Conservation (phyloP, 2,888 invertebrate species). For the Empis stercorea region DNA sequence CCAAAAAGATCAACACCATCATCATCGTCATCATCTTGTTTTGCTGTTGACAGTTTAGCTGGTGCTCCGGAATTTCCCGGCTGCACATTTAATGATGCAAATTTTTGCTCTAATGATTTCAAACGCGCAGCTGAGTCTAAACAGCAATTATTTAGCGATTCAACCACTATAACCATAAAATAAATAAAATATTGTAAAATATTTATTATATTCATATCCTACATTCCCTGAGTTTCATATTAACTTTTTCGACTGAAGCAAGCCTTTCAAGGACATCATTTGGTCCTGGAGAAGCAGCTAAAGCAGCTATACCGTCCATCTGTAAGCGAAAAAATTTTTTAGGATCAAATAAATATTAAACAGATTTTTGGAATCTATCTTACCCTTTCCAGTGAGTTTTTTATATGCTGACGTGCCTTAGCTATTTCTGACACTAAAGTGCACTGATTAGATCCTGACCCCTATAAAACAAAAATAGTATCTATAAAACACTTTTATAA, state of each 20-base stretch:
- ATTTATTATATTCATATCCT: conserved; percentile 9
- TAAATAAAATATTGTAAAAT: conserved; percentile 5
- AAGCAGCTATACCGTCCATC: conserved; percentile 52
- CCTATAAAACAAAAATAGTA: conserved; percentile 2
- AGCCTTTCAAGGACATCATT: conserved; percentile 43
- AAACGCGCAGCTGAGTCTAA: conserved; percentile 30
- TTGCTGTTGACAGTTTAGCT: conserved; percentile 6
- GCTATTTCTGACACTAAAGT: conserved; percentile 74
- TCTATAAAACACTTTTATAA: too few relatives aligned
- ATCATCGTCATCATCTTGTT: conserved; percentile 44
- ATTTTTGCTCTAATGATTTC: conserved; percentile 22
- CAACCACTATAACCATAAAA: conserved; percentile 18
- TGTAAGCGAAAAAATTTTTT: too few relatives aligned
- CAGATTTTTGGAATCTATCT: conserved; percentile 29
- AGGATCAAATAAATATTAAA: too few relatives aligned
- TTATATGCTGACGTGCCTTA: conserved; percentile 76
- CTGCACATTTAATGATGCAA: conserved; percentile 7
- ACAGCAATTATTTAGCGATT: conserved; percentile 27
- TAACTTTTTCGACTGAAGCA: conserved; percentile 45
- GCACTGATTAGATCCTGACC: conserved; percentile 29
- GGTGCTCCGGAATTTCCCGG: conserved; percentile 15
- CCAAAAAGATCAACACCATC: conserved; percentile 72
- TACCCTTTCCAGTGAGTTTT: conserved; percentile 58
- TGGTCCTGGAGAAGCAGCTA: conserved; percentile 41
- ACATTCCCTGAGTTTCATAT: conserved; percentile 37